phyloP scores from a whole-genome alignment of 2,888 invertebrate genomes.

The Muscina levida region DNA sequence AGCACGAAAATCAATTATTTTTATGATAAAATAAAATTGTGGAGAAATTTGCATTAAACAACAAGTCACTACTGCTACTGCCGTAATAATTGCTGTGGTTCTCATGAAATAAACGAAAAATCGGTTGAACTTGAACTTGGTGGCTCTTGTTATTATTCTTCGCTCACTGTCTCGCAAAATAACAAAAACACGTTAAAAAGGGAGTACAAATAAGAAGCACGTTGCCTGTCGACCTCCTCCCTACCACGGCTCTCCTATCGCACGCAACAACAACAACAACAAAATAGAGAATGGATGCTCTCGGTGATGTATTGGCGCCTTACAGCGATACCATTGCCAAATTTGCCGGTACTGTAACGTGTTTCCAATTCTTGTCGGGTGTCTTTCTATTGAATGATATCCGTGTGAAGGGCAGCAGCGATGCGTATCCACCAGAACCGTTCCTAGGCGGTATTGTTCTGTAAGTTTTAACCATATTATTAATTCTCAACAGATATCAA shows the following conservation, averaged over 20 bases:
- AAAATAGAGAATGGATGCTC: conserved; percentile 70
- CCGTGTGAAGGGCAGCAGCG: conserved; percentile 84
- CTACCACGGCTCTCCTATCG: not conserved
- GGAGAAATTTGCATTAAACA: conserved; percentile 2
- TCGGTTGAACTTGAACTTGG: conserved; percentile 60
- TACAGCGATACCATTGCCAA: conserved; percentile 80
- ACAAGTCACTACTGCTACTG: not conserved
- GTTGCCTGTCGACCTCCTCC: conserved; percentile 7
- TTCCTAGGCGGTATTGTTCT: conserved; percentile 89
- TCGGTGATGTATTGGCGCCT: conserved; percentile 75
- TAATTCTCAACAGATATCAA: no score
- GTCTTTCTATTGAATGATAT: conserved; percentile 88
- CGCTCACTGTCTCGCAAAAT: not conserved
- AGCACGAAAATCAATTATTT: not conserved
- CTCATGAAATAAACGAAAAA: conserved; percentile 9
- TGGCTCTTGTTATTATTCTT: conserved; percentile 30
- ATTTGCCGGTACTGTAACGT: conserved; percentile 87
- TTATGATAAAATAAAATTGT: no score
- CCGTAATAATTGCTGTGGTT: not conserved
- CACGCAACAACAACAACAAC: conserved; percentile 17
- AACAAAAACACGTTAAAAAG: conserved; percentile 15
- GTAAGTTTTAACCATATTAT: conserved; percentile 85
- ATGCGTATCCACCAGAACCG: conserved; percentile 84
- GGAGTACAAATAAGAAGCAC: conserved; percentile 28
- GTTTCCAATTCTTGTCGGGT: conserved; percentile 91